Evolutionary conservation across 2,113 vertebrate species (phyloP).

Genomic region (Urocynchramus pylzowi): DNA sequence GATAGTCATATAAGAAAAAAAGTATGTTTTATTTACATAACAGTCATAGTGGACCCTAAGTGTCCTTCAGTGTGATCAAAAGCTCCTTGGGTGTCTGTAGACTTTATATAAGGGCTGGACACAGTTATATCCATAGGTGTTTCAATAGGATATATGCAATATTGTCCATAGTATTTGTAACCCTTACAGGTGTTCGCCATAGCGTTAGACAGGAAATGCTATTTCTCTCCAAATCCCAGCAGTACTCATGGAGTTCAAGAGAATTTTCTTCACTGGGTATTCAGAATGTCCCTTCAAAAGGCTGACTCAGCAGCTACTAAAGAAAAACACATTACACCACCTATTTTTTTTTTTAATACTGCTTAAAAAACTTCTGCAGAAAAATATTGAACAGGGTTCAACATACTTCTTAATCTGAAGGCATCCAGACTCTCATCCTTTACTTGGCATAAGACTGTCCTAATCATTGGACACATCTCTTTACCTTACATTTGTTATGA

Average conservation of each 20-base stretch:
- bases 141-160: background rate
- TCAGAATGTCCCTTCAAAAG: background rate
- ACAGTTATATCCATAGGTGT: background rate
- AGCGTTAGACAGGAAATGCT: background rate
- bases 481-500: background rate
- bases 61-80: background rate
- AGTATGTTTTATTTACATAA: background rate
- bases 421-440: background rate
- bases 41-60: background rate
- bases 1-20: background rate
- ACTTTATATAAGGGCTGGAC: background rate
- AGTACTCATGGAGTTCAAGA: background rate
- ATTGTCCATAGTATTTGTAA: background rate
- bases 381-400: background rate
- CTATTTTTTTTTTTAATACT: background rate
- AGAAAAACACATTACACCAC: background rate
- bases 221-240: background rate
- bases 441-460: background rate
- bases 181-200: rapidly evolving
- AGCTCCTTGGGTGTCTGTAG: background rate
- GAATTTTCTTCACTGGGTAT: background rate
- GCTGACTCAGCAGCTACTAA: background rate
- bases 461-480: background rate
- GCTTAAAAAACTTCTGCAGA: background rate
- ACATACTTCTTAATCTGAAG: background rate